Percentiles rank a stretch among this genome's conserved stretches.
phyloP scores from a whole-genome alignment of 1,140 invertebrate genomes.

The Leptopilina clavipes region DNA sequence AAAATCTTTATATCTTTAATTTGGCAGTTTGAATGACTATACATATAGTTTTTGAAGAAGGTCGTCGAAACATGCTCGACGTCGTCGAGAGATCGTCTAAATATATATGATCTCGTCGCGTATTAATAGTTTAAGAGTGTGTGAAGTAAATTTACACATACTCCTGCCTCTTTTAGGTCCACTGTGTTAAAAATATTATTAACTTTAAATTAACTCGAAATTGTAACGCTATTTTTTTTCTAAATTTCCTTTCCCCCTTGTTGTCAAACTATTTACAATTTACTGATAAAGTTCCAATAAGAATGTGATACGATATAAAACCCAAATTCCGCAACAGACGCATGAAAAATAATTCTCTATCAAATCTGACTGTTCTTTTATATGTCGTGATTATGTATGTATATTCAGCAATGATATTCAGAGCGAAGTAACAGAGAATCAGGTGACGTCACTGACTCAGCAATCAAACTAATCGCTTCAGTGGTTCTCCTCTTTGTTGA shows the following conservation, averaged over 20 bases:
- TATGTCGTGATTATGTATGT: constrained; percentile 5
- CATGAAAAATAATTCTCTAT: constrained; percentile 5
- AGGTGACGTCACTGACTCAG: constrained; percentile 53
- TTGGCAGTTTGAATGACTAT: constrained; percentile 13
- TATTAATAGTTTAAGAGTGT: constrained; percentile 53
- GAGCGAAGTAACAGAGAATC: constrained; percentile 29
- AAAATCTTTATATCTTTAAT: not conserved
- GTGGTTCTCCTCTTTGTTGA: constrained; percentile 68
- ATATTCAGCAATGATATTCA: constrained; percentile 37
- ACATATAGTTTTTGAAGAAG: constrained; percentile 29
- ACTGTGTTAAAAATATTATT: constrained; percentile 3
- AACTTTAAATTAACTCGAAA: not conserved
- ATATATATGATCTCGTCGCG: constrained; percentile 55
- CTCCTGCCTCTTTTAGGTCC: not conserved
- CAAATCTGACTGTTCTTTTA: constrained; percentile 18
- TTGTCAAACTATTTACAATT: no score
- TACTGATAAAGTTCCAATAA: no score
- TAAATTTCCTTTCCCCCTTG: no score
- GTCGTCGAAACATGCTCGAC: constrained; percentile 38
- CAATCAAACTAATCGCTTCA: constrained; percentile 43
- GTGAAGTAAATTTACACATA: constrained; percentile 32
- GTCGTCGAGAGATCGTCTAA: constrained; percentile 52
- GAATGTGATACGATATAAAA: no score
- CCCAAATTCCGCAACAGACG: not conserved
- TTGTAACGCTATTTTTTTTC: no score